Evolutionary conservation across 2,888 invertebrate species (phyloP).

Genomic region (Drosophila colorata): DNA sequence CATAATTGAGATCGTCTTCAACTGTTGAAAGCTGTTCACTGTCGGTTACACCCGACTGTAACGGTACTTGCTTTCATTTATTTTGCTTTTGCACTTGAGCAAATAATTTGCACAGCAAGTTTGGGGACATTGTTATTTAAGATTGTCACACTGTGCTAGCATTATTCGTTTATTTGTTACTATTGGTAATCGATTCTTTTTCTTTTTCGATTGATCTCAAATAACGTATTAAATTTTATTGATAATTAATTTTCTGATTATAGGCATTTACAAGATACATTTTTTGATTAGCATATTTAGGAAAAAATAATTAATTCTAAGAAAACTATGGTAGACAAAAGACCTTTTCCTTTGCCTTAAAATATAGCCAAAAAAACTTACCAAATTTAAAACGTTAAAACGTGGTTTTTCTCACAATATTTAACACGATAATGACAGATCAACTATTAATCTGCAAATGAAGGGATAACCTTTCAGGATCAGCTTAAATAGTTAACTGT

Average conservation of each 20-base stretch:
- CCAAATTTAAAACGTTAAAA: neutral
- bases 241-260: too few species aligned
- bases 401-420: neutral
- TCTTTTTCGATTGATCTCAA: too few species aligned
- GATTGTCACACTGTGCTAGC: neutral
- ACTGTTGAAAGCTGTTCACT: too few species aligned
- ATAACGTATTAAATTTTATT: too few species aligned
- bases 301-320: too few species aligned
- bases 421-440: neutral
- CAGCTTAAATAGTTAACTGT: slow-evolving; percentile 49
- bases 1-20: too few species aligned
- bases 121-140: neutral
- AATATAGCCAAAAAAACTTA: neutral
- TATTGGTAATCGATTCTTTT: neutral
- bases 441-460: neutral
- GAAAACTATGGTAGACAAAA: too few species aligned
- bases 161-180: neutral
- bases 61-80: too few species aligned
- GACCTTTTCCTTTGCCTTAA: too few species aligned
- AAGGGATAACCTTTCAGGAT: slow-evolving; percentile 18
- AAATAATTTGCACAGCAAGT: neutral
- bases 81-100: neutral
- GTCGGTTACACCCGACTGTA: too few species aligned
- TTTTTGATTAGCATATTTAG: too few species aligned
- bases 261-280: too few species aligned